Evolutionary conservation across 2,888 invertebrate species (phyloP).

Genomic region (Eudasyphora cyanicolor): DNA sequence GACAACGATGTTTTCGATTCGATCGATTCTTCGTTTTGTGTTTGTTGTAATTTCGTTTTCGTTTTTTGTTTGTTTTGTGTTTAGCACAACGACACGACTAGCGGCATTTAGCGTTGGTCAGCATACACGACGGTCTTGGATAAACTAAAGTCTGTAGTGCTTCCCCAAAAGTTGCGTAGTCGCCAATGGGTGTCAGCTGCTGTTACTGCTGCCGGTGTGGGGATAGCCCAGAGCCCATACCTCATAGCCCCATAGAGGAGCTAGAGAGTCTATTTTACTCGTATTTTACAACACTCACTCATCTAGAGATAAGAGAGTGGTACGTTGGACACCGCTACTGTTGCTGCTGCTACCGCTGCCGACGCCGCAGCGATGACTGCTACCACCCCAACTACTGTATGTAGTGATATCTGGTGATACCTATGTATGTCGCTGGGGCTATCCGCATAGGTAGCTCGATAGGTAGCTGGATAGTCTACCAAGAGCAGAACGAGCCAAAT

Average conservation of each 20-base stretch:
- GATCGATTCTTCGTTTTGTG: slow-evolving; percentile 6
- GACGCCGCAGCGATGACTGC: too few relatives aligned
- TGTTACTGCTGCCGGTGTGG: too few relatives aligned
- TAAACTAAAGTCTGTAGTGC: slow-evolving; percentile 65
- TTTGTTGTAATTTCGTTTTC: slow-evolving; percentile 25
- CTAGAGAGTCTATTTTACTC: slow-evolving; percentile 5
- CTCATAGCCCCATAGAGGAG: too few relatives aligned
- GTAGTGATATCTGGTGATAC: slow-evolving; percentile 12
- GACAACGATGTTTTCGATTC: background rate
- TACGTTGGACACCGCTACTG: background rate
- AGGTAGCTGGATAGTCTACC: background rate
- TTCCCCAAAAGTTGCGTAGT: slow-evolving; percentile 58
- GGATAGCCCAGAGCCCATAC: slow-evolving; percentile 37
- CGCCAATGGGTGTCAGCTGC: slow-evolving; percentile 42
- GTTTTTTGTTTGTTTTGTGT: slow-evolving; percentile 9
- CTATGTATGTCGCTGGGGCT: slow-evolving; percentile 32
- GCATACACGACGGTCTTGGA: slow-evolving; percentile 66
- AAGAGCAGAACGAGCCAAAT: slow-evolving; percentile 24
- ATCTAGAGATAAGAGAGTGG: slow-evolving; percentile 40
- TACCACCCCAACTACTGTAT: background rate
- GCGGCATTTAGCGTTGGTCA: slow-evolving; percentile 61
- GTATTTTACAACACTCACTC: slow-evolving; percentile 42
- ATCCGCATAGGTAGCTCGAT: background rate
- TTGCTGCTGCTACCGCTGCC: background rate
- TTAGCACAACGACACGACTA: slow-evolving; percentile 23